These are phyloP conservation scores for Anguilla pacifica DNA, from an alignment of 2,797 vertebrate genomes.

Conservation along the genomic window DNA sequence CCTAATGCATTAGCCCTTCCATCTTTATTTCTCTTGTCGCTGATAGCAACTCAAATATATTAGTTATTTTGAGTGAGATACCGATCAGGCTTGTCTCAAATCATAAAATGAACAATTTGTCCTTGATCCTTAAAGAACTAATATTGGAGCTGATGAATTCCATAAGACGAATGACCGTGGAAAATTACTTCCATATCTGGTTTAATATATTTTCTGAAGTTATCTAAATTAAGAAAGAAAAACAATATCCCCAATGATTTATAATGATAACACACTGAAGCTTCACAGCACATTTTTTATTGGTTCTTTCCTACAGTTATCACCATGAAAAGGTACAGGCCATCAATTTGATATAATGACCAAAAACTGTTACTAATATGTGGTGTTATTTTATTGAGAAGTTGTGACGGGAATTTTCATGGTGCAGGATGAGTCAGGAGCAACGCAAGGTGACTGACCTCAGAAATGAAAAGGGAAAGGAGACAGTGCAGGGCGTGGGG, in stretches of 20 bases:
- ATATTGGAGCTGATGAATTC: constrained; percentile 14
- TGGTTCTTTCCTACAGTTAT: neutral
- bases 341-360: neutral
- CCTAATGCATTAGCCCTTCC: neutral
- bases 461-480: neutral
- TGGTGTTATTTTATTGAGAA: constrained; percentile 2
- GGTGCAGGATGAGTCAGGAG: neutral
- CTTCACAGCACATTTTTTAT: neutral
- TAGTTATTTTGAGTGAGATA: neutral
- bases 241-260: constrained; percentile 39
- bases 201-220: constrained; percentile 37
- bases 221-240: constrained; percentile 45
- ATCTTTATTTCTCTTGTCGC: neutral
- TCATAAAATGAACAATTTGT: constrained; percentile 34
- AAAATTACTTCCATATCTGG: constrained; percentile 1
- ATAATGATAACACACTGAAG: constrained; percentile 26
- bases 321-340: constrained; percentile 6
- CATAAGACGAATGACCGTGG: constrained; percentile 14
- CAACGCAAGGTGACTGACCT: neutral
- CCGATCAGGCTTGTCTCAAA: constrained; percentile 21
- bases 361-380: constrained; percentile 8
- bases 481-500: neutral
- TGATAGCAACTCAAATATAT: constrained; percentile 12
- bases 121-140: constrained; percentile 28
- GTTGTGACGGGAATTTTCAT: neutral